Evolutionary conservation across 1,140 invertebrate species (phyloP), one percentile per base, ranked within the genome.

Genomic region (Octopus bimaculoides): DNA sequence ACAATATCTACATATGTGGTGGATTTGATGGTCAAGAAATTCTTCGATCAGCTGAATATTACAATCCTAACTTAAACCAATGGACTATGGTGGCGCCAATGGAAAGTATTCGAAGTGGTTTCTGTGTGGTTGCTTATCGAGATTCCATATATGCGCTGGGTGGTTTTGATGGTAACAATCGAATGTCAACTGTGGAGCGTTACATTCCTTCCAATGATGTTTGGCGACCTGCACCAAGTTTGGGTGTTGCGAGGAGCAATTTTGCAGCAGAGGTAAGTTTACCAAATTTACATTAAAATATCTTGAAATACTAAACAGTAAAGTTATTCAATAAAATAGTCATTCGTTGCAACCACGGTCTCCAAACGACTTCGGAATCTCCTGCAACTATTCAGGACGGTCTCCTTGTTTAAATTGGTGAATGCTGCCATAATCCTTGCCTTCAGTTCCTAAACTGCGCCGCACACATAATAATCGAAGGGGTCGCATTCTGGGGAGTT

Each of bases 11-110:
- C 78, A 89, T 90, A 55, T 94, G 93, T 75, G 94, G 94, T 52
- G 96, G 96, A 0, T 98, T 97, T 88, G 96, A 97, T 88, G 96
- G 96, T 0, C 93, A 93, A 79, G 95, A 96, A 84, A 97, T 95
- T 85, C 91, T 97, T 89, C 94, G 94, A 87, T 94, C 95, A 3
- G 95, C 93, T 0, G 96, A 98, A 89, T 93, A 93, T 75, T 98
- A 96, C 88, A 94, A 96, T 89, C 95, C 96, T 0, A 91, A 92
- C 10, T 92, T 92, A 0, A 95, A 97, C 89, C 93, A 95, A 83
- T 98, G 97, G 97, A 95, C 95, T 0, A 91, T 94, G 82, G 93
- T 98, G 75, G 91, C 92, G 9, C 92, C 93, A 8, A 96, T 97
- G 96, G 91, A 92, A 54, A 94, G 93, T 82, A 92, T 94, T 12